Base-by-base conservation (phyloP, 1,140 invertebrate genomes). In the Calliphora vicina region DNA sequence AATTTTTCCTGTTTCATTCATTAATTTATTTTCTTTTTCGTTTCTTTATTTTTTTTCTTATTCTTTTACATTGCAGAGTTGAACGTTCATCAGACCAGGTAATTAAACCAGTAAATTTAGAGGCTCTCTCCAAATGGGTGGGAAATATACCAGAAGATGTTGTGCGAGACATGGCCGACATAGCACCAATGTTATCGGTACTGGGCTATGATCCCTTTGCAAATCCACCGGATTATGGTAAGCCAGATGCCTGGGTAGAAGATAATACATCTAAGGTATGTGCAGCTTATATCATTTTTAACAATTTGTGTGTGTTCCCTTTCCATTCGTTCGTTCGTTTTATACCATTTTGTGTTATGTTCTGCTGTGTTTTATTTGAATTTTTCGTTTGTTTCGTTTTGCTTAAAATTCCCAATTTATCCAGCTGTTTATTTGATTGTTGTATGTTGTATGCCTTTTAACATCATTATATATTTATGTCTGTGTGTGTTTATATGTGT, bases 31-130 rank as follows among this genome's bases (percentile, higher is more conserved):
- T 45, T 45, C 23, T 1, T 29, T 20, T 20, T n/a, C 45, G 0
- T 10, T 81, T 27, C 57, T 35, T n/a, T 71, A 67, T 35, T 35
- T 20, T 17, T 35, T 35, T 35, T 78, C n/a, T 78, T 42, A 12
- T 29, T 76, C 27, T 78, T 78, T 42, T 72, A 12, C 61, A 86
- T 92, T 92, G 74, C 92, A 99, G 97, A 91, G 96, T 98, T 86
- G 98, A 99, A 91, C 94, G 98, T 82, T 99, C 98, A 17, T 98
- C 97, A 84, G 98, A 99, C 92, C 98, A 99, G 93, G 98, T 99
- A 80, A 97, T 99, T 89, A 99, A 99, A 90, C 98, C 99, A 8
- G 96, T 99, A 15, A 99, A 99, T 92, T 91, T 98, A 83, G 98
- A 99, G 91, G 98, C 98, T 10, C 91, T 99, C 74, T 95, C 95